These are phyloP conservation scores for Myodes glareolus DNA, from an alignment of 2,113 vertebrate species.

Conservation along the genomic window DNA sequence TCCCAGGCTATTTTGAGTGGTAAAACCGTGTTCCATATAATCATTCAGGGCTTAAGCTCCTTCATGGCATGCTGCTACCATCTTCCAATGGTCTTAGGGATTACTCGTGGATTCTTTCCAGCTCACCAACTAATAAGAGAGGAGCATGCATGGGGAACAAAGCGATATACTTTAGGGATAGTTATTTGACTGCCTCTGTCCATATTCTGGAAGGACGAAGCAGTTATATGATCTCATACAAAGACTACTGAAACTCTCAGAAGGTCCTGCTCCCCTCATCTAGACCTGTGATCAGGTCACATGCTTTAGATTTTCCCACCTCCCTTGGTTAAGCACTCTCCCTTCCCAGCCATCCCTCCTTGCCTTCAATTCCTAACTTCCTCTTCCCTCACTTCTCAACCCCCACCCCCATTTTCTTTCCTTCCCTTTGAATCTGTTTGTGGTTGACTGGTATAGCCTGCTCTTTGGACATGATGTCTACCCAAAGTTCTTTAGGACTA, in stretches of 20 bases:
- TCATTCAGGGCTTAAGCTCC: not conserved
- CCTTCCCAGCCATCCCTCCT: too few relatives aligned
- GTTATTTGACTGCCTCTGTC: not conserved
- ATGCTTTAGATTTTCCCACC: not conserved
- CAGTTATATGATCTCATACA: not conserved
- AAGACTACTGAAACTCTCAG: not conserved
- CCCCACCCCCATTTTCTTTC: fast-evolving
- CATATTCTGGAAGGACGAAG: not conserved
- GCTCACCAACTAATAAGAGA: not conserved
- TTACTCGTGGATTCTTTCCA: not conserved
- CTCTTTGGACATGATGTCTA: not conserved
- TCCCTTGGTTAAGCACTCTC: not conserved
- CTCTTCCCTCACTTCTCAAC: too few relatives aligned
- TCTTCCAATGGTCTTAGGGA: not conserved
- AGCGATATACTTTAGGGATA: not conserved
- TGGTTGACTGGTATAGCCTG: not conserved
- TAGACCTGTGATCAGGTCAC: not conserved
- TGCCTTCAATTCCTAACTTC: not conserved
- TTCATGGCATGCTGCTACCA: not conserved
- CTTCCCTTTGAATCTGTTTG: not conserved
- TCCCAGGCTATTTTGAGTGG: too few relatives aligned
- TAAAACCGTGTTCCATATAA: not conserved
- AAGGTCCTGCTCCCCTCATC: not conserved
- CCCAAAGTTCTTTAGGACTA: not conserved
- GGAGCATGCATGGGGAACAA: not conserved